Base-by-base conservation (phyloP, 2,797 vertebrate species). In the Menidia menidia region DNA sequence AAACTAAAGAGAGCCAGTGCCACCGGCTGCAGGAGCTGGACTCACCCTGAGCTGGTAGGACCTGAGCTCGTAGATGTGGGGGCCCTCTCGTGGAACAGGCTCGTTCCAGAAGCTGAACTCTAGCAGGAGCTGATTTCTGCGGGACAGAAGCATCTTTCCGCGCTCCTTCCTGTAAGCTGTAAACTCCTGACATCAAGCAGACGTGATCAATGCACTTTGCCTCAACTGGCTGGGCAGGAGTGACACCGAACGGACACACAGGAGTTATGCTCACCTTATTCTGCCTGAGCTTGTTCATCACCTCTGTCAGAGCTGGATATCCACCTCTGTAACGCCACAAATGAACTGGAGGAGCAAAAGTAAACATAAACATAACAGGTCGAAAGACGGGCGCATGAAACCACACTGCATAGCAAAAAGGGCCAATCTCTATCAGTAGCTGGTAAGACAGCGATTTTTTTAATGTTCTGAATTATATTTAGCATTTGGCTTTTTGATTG, bases 101-200 rank as follows among this genome's bases (percentile, higher is more conserved):
- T 98, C 97, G 15, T 98, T 98, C 97, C 98, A 98, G 93, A 98
- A 98, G 85, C 97, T 98, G 84, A 99, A 99, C 87, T 98, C 97
- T 86, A 99, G 75, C 47, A 99, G 90, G 0, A 99, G 92, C 75
- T 99, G 97, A 81, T 99, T 99, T 86, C 94, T 96, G 67, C 97
- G 95, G 0, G 98, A 98, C 41, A 97, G 87, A 64, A 99, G 94
- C 98, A 99, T 99, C 93, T 96, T 95, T 0, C 97, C 96, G 33
- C 97, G 93, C 78, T 95, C 95, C 77, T 96, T 96, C 66, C 98
- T 96, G 87, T 98, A 99, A 53, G 92, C 94, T 5, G 89, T 93
- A 90, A 98, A 98, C 54, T 97, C 96, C 97, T 99, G 83, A 47
- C 58, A 43, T 61, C 1, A 32, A 52, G 80, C 30, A 16, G 42